Evolutionary conservation across 2,797 vertebrate species (phyloP).

Genomic region (Emys orbicularis): DNA sequence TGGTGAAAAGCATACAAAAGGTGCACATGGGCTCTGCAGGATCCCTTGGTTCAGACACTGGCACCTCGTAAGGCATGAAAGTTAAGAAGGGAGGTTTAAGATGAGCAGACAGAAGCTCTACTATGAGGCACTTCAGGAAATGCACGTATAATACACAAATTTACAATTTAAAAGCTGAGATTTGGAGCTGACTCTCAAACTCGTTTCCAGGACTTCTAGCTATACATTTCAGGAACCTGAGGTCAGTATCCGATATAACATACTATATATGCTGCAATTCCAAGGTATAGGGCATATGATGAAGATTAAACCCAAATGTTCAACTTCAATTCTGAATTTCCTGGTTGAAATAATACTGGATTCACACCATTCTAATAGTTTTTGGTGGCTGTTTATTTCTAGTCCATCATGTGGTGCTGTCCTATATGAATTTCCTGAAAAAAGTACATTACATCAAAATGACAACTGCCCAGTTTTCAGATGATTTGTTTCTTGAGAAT

Average conservation of each 20-base stretch:
- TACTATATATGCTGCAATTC: accelerated
- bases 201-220: not conserved
- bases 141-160: not conserved
- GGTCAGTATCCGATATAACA: not conserved
- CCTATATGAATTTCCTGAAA: not conserved
- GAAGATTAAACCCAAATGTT: not conserved
- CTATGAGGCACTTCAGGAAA: not conserved
- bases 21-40: not conserved
- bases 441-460: not conserved
- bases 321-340: not conserved
- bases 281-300: not conserved
- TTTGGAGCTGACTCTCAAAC: not conserved
- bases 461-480: constrained; percentile 80
- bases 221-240: not conserved
- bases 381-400: not conserved
- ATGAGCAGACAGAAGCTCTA: not conserved
- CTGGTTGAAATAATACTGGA: accelerated
- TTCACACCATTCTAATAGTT: accelerated
- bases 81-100: not conserved
- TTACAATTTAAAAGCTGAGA: not conserved
- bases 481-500: constrained; percentile 90
- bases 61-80: not conserved
- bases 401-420: constrained; percentile 72
- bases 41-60: not conserved
- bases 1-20: not conserved